Evolutionary conservation across 2,113 vertebrate genomes (phyloP), one percentile per base, ranked within the genome.

Genomic region (Sander lucioperca): DNA sequence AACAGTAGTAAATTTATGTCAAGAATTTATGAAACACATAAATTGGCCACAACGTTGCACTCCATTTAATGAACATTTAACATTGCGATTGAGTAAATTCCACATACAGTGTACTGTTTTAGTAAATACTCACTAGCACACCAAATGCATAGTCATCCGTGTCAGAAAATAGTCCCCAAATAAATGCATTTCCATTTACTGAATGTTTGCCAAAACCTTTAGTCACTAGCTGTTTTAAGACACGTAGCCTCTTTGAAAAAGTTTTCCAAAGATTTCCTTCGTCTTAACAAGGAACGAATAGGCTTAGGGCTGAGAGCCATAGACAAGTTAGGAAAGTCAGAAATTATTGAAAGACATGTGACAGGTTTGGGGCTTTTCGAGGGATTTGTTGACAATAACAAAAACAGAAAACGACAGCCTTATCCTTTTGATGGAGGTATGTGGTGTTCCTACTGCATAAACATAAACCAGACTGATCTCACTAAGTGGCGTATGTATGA

Each of bases 341-440:
- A 21, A 65, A 39, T 47, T 58, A 69, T 56, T 63, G 4, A 68
- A 50, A 72, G 53, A 67, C 25, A 47, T 75, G n/a, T n/a, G n/a
- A n/a, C n/a, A n/a, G 43, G 45, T 63, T 73, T 67, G 43, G 51
- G 30, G 39, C 39, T 81, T 68, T 72, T 54, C 12, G 2, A 11
- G 21, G 64, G 18, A 54, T 74, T 73, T 69, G 43, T 59, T 71
- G 75, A 59, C 58, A 85, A 27, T 59, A 56, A 76, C 7, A 75
- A 27, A 18, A 25, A 56, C 12, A 76, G 36, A 82, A 62, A 51
- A 36, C 6, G 1, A 51, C 14, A 68, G 50, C 50, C 7, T 27
- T 51, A 48, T 77, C 61, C 23, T 74, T 63, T 33, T 79, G 43
- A 74, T 80, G 67, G 43, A 33, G 39, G 39, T 23, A 57, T 30